Percentiles rank a stretch among this genome's conserved stretches.
phyloP scores from a whole-genome alignment of 1,140 invertebrate species.

The Sitobion miscanthi region DNA sequence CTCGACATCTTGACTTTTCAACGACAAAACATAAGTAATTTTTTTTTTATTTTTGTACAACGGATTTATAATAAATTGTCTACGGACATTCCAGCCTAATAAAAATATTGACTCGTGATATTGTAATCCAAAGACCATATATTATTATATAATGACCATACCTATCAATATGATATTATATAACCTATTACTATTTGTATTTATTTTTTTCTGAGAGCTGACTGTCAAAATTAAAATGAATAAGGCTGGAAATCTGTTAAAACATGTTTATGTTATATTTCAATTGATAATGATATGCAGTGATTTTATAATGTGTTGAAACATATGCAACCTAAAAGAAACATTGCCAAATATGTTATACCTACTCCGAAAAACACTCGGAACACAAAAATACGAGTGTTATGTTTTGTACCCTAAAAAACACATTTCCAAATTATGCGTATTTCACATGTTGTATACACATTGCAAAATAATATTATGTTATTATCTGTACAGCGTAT shows the following conservation, averaged over 20 bases:
- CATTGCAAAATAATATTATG: not conserved
- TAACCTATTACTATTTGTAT: not conserved
- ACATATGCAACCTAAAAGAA: not conserved
- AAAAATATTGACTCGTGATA: not conserved
- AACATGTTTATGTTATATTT: not conserved
- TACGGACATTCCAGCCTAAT: not conserved
- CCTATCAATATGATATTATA: too few relatives aligned
- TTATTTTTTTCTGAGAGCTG: not conserved
- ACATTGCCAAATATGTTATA: not conserved
- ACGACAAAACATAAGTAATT: not conserved
- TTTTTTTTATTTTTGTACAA: not conserved
- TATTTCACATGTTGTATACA: not conserved
- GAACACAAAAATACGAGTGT: not conserved
- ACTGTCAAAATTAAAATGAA: not conserved
- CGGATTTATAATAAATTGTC: not conserved
- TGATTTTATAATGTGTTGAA: not conserved
- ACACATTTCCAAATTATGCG: not conserved
- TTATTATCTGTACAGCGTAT: not conserved
- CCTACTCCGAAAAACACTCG: not conserved
- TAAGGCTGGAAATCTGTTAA: not conserved
- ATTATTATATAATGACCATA: not conserved
- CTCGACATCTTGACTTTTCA: not conserved
- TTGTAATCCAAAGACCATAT: not conserved
- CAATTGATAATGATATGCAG: not conserved
- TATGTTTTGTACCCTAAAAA: not conserved